Base-by-base conservation (phyloP, 2,888 invertebrate genomes). In the Dendrolimus houi region DNA sequence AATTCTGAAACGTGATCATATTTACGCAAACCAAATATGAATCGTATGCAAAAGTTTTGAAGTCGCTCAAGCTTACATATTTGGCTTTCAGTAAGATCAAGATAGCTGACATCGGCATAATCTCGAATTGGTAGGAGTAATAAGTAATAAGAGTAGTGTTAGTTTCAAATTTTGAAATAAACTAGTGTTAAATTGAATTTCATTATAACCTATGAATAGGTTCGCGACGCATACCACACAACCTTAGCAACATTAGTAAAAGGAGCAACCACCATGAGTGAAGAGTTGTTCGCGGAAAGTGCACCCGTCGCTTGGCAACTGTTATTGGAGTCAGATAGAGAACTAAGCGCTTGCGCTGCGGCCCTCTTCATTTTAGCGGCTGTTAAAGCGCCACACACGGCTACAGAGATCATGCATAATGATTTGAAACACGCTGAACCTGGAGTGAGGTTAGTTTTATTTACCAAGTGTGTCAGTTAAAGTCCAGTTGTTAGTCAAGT, bases 231-330 rank as follows among this genome's bases (percentile, higher is more conserved):
- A 1, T 98, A 98, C 71, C 99, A 99, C 79, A 94, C 96, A 17
- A 96, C 98, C 0, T 87, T 99, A 55, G 96, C 97, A 0, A 93
- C 95, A 0, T 85, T 98, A 57, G 92, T 98, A 9, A 99, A 99
- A 87, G 96, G 97, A 0, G 97, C 97, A 0, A 96, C 96, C 0
- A 95, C 98, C 6, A 92, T 99, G 79, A 92, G 94, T 2, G 98
- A 98, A 73, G 98, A 97, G 54, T 92, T 96, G 69, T 97, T 98
- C 71, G 92, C 94, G 2, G 97, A 98, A 68, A 94, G 98, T 52
- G 93, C 99, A 60, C 96, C 97, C 0, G 96, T 98, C 0, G 97
- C 98, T 0, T 99, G 99, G 99, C 97, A 98, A 74, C 91, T 99
- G 14, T 90, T 99, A 7, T 83, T 99, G 53, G 99, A 99, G 76